A percentile compares a stretch with the other conserved stretches of the same genome.
These are phyloP conservation scores for Rhea americana DNA, from an alignment of 2,113 vertebrate genomes.

Conservation along the genomic window DNA sequence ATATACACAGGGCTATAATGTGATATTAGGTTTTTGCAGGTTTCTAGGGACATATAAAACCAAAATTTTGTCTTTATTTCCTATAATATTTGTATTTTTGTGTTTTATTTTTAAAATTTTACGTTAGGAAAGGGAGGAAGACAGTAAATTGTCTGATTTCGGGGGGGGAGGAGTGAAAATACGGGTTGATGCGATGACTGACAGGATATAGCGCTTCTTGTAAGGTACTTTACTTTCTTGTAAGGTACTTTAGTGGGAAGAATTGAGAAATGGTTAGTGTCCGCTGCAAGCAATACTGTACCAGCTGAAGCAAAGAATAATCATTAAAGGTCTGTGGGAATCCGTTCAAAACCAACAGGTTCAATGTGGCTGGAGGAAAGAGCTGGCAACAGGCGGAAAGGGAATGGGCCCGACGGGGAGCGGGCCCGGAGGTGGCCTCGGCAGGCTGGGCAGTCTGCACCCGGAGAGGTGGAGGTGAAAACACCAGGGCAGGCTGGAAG, in stretches of 20 bases:
- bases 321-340: neutral
- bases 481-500: neutral
- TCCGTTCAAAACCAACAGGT: neutral
- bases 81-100: neutral
- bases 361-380: neutral
- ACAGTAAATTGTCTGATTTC: neutral
- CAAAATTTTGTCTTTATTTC: neutral
- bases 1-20: neutral
- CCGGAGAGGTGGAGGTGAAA: neutral
- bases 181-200: neutral
- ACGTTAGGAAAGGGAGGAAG: neutral
- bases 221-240: too few species aligned
- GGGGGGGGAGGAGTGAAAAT: conserved; percentile 1
- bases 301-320: neutral
- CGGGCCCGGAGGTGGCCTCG: neutral
- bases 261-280: neutral
- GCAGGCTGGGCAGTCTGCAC: neutral
- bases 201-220: neutral
- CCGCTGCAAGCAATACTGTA: neutral
- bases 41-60: neutral
- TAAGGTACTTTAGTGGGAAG: neutral
- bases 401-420: neutral
- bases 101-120: neutral
- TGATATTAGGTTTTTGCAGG: neutral
- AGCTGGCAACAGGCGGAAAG: neutral